Percentiles rank a stretch among this genome's conserved stretches.
phyloP scores from a whole-genome alignment of 2,888 invertebrate genomes.

The Torymus texanus region DNA sequence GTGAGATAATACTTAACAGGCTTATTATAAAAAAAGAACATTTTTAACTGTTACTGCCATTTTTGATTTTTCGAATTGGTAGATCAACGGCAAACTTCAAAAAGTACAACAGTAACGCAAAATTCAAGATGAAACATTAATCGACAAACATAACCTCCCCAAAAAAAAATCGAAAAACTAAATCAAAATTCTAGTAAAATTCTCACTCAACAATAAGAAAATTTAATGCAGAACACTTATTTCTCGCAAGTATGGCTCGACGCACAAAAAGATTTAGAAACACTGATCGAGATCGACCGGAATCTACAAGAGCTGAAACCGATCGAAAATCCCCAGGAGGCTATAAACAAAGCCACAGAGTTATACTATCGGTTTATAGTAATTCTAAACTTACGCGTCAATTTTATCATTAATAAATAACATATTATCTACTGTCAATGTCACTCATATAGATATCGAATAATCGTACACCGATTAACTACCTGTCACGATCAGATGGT shows the following conservation, averaged over 20 bases:
- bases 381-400: background rate
- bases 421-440: background rate
- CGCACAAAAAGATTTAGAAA: constrained; percentile 62
- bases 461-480: constrained; percentile 74
- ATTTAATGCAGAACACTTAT: constrained; percentile 65
- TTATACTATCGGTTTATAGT: constrained; percentile 59
- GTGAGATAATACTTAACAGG: too few relatives aligned
- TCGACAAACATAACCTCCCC: constrained; percentile 24
- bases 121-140: background rate
- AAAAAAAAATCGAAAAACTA: constrained; percentile 11
- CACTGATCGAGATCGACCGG: constrained; percentile 62
- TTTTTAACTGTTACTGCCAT: background rate
- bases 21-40: constrained; percentile 1
- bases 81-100: too few relatives aligned
- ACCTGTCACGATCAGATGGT: constrained; percentile 80
- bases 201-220: constrained; percentile 23
- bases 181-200: constrained; percentile 40
- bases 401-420: background rate
- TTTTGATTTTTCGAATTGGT: background rate
- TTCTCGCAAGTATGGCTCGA: constrained; percentile 66
- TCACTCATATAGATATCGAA: constrained; percentile 64
- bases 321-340: constrained; percentile 44
- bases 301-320: constrained; percentile 48
- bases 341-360: constrained; percentile 59
- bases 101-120: background rate